Conservation (phyloP, 2,113 vertebrate genomes). For the sheep (Ovis aries) region ARS-UI_Ramb_v3.0 NC_056068.1:29902001-29902500, state of each 20-base stretch:
- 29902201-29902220: background rate
- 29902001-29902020: background rate
- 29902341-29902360: constrained; percentile 58
- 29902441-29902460: background rate
- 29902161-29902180: background rate
- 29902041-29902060: background rate
- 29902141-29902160: background rate
- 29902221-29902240: background rate
- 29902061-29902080: background rate
- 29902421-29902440: background rate
- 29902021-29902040: background rate
- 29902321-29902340: constrained; percentile 84
- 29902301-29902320: constrained; percentile 88
- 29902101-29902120: background rate
- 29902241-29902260: constrained; percentile 85
- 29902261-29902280: constrained; percentile 87
- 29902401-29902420: background rate
- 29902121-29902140: background rate
- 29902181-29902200: background rate
- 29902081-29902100: background rate
- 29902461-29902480: background rate
- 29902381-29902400: background rate
- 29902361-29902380: background rate
- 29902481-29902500: background rate
- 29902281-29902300: constrained; percentile 87